Evolutionary conservation across 2,888 invertebrate species (phyloP).

Genomic region (Drosophila lacicola): DNA sequence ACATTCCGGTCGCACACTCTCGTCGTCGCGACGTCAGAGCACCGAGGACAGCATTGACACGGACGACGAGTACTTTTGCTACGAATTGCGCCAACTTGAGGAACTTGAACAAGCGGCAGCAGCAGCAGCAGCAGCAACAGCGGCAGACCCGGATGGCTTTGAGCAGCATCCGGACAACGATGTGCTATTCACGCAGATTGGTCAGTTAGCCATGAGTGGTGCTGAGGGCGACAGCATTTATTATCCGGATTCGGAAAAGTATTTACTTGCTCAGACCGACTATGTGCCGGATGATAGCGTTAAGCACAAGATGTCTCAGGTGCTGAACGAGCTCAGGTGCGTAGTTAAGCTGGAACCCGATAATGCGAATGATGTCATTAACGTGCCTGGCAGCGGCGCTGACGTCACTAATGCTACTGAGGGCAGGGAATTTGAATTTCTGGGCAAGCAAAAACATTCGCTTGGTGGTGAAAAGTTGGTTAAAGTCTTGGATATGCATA

Average conservation of each 20-base stretch:
- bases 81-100: conserved; percentile 93
- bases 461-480: conserved; percentile 61
- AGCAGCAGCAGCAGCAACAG: neutral
- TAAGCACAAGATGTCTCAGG: conserved; percentile 92
- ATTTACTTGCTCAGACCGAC: conserved; percentile 20
- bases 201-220: conserved; percentile 87
- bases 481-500: conserved; percentile 82
- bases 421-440: neutral
- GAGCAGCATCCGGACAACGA: conserved; percentile 33
- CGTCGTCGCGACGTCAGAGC: conserved; percentile 94
- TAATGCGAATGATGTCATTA: neutral
- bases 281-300: conserved; percentile 89
- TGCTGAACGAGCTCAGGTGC: conserved; percentile 90
- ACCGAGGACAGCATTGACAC: conserved; percentile 97
- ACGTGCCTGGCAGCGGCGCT: no score
- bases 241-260: conserved; percentile 4
- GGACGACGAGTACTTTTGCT: conserved; percentile 97
- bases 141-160: neutral
- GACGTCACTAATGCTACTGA: neutral
- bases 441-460: conserved; percentile 19
- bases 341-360: conserved; percentile 86
- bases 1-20: conserved; percentile 94
- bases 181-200: conserved; percentile 81
- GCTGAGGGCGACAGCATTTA: conserved; percentile 74
- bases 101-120: conserved; percentile 87